Conservation (phyloP, 1,140 invertebrate species). For the Orius insidiosus region DNA sequence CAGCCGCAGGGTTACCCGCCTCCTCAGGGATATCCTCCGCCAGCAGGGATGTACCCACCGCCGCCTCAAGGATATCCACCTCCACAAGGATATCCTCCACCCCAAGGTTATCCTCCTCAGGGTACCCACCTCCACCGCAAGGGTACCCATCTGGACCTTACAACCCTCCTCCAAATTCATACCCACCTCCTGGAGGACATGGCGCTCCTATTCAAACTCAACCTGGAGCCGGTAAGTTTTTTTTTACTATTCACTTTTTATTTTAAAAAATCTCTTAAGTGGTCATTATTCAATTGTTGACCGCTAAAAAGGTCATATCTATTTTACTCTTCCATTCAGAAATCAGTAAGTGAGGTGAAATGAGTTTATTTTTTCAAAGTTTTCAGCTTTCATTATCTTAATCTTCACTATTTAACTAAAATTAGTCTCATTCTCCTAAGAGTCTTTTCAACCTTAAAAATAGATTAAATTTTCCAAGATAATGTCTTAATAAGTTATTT, state of each 20-base stretch:
- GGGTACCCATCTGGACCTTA: conserved; percentile 13
- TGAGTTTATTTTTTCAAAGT: not conserved
- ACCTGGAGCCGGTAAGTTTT: not conserved
- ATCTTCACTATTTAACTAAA: too few relatives aligned
- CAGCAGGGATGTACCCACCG: conserved; percentile 10
- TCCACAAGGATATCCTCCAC: conserved; percentile 13
- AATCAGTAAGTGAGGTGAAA: too few relatives aligned
- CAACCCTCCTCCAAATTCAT: conserved; percentile 3
- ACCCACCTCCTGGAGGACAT: conserved; percentile 13
- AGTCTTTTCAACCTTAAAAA: too few relatives aligned
- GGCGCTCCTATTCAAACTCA: conserved; percentile 9
- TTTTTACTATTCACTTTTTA: not conserved
- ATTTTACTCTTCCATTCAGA: not conserved
- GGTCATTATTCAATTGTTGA: not conserved
- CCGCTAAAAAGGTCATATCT: not conserved
- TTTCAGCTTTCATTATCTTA: too few relatives aligned
- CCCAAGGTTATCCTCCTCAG: conserved; percentile 13
- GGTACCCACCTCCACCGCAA: conserved; percentile 11
- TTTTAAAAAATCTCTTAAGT: not conserved
- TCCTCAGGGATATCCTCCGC: conserved; percentile 5
- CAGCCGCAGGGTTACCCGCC: not conserved
- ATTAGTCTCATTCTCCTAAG: too few relatives aligned
- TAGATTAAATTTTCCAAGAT: too few relatives aligned
- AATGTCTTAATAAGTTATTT: too few relatives aligned
- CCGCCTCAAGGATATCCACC: conserved; percentile 7